Base-by-base conservation (phyloP, 53 echinoderm and acorn worm genomes). In the Paelopatides confundens region DNA sequence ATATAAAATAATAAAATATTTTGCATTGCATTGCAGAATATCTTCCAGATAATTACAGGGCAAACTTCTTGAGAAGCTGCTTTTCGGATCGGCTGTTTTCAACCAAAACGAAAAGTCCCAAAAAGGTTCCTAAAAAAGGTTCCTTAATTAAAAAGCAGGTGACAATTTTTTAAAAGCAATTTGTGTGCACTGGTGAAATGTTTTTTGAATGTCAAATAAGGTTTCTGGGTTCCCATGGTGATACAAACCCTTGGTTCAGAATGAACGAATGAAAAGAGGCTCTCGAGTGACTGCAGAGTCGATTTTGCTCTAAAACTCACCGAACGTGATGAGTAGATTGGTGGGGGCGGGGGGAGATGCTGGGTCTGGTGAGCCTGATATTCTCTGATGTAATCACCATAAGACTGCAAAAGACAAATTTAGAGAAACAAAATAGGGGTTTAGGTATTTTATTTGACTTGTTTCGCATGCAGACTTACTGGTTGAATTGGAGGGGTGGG, bases 311-410 rank as follows among this genome's bases (percentile, higher is more conserved):
- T 39, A 70, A 70, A n/a, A 79, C 79, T 79, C 79, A 79, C 79
- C 79, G 79, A 31, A 31, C 31, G 36, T 33, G 36, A 62, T 69
- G 71, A 31, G 71, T 48, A 81, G 31, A 89, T 40, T 31, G 35
- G 79, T 33, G 51, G 49, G 33, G 79, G 79, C 12, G 94, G 92
- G 78, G 94, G 92, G 53, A 87, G 89, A 29, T 83, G 91, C 64
- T 92, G 94, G 51, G 79, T 79, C 14, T 79, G 79, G 54, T 79
- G 79, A 82, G 94, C 87, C 8, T 94, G 90, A 81, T 92, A 96
- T 67, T 96, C 96, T 69, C 94, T 87, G 85, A 96, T 85, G 90
- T 96, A 96, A 66, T 96, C 96, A 11, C 90, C 90, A 86, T 96
- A 96, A 0, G 93, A 93, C 96, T 96, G 48, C 82, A 76, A 28